Evolutionary conservation across 1,140 invertebrate genomes (phyloP), one percentile per base, ranked within the genome.

Genomic region (Alviniconcha marisindica): DNA sequence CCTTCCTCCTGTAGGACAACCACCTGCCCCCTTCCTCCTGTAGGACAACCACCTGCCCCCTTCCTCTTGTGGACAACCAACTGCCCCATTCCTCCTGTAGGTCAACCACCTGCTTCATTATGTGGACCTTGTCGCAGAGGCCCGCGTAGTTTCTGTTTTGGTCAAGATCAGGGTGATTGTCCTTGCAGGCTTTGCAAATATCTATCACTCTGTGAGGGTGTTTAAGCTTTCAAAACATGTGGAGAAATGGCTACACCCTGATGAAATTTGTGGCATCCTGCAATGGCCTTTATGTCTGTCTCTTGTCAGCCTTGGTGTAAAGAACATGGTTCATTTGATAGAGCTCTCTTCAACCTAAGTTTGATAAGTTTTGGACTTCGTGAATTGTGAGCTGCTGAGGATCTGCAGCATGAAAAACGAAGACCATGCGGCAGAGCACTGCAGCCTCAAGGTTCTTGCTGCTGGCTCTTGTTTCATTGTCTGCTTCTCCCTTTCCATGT

Each of bases 401-500:
- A 33, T 74, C 81, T 28, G 31, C 48, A 40, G 81, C 81, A 51
- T 28, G 1, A 7, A 12, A 15, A 44, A 82, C 51, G 24, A 44
- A 24, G 1, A n/a, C 31, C 33, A 56, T 10, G 2, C 69, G 28
- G 28, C 42, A 44, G 2, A 51, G 24, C 38, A 74, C 63, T 12
- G 66, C 81, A 14, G 38, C 74, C 3, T 56, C 42, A 12, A 82
- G 10, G 2, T 15, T 21, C 60, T 82, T 63, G 44, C 66, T 73
- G 38, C 73, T n/a, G 28, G 44, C 44, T 1, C 81, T 69, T 5
- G 81, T 82, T 36, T 82, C 81, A 31, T 40, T 69, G 48, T 82
- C 81, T 48, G 81, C 81, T 69, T 82, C 81, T n/a, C 81, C 81
- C 44, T 82, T 82, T 12, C 81, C 66, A 36, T 74, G 81, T 42